Evolutionary conservation across 2,113 vertebrate species (phyloP).

Genomic region (Scalopus aquaticus): DNA sequence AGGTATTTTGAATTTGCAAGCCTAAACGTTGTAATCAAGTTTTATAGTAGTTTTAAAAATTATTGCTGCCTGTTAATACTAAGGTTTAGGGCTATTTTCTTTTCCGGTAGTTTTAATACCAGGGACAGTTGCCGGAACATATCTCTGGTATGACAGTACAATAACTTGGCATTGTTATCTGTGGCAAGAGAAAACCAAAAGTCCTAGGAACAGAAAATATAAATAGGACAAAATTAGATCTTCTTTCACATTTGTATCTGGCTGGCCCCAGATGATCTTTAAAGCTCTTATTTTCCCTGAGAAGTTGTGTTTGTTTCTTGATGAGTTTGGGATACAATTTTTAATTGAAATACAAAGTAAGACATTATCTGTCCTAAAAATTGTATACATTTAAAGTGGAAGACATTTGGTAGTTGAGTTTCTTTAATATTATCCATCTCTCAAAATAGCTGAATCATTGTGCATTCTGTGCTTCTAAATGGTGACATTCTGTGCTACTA

Average conservation of each 20-base stretch:
- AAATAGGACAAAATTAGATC: slow-evolving; percentile 23
- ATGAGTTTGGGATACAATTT: neutral
- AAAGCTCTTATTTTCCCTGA: slow-evolving; percentile 16
- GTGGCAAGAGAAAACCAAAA: neutral
- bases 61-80: neutral
- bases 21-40: neutral
- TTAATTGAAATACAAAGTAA: neutral
- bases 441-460: slow-evolving; percentile 68
- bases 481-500: slow-evolving; percentile 39
- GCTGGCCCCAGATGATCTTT: neutral
- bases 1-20: slow-evolving; percentile 17
- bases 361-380: slow-evolving; percentile 48
- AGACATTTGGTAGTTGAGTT: slow-evolving; percentile 53
- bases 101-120: neutral
- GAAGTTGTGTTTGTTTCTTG: neutral
- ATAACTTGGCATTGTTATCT: neutral
- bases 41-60: neutral
- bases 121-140: neutral
- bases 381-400: neutral
- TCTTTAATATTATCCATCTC: slow-evolving; percentile 13
- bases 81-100: neutral
- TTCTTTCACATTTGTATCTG: slow-evolving; percentile 22
- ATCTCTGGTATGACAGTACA: neutral
- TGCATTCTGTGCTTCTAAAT: slow-evolving; percentile 30
- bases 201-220: neutral